A percentile compares a stretch with the other conserved stretches of the same genome.
phyloP scores from a whole-genome alignment of 2,797 vertebrate genomes.

The Euthynnus affinis region DNA sequence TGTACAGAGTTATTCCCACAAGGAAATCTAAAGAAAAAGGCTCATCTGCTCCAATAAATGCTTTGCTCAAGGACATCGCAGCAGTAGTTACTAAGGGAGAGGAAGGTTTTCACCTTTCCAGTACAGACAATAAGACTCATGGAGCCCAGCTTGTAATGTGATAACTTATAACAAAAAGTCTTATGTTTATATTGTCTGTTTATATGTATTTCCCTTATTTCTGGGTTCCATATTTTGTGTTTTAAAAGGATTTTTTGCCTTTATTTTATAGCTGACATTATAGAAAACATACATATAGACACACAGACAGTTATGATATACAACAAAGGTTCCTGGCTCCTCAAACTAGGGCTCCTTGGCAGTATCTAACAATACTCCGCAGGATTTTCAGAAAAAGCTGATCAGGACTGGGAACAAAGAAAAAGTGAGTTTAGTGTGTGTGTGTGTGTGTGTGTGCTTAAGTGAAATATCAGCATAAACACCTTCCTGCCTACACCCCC shows the following conservation, averaged over 20 bases:
- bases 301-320: too few species aligned
- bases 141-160: background rate
- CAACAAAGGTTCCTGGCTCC: too few species aligned
- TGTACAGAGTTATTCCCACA: background rate
- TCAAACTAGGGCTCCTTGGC: too few species aligned
- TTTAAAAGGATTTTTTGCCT: background rate
- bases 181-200: background rate
- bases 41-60: background rate
- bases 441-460: background rate
- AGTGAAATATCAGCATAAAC: slow-evolving; percentile 38
- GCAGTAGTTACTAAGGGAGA: background rate
- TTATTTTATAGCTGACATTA: background rate
- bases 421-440: background rate
- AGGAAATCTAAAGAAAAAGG: background rate
- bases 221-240: background rate
- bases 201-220: slow-evolving; percentile 13
- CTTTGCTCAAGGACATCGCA: background rate
- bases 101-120: background rate
- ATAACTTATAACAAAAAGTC: background rate
- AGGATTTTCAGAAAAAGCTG: slow-evolving; percentile 43
- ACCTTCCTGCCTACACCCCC: slow-evolving; percentile 21
- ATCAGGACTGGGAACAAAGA: background rate
- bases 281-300: too few species aligned
- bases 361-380: slow-evolving; percentile 16
- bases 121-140: background rate